Evolutionary conservation across 2,113 vertebrate genomes (phyloP).

Genomic region (Dromiciops gliroides): DNA sequence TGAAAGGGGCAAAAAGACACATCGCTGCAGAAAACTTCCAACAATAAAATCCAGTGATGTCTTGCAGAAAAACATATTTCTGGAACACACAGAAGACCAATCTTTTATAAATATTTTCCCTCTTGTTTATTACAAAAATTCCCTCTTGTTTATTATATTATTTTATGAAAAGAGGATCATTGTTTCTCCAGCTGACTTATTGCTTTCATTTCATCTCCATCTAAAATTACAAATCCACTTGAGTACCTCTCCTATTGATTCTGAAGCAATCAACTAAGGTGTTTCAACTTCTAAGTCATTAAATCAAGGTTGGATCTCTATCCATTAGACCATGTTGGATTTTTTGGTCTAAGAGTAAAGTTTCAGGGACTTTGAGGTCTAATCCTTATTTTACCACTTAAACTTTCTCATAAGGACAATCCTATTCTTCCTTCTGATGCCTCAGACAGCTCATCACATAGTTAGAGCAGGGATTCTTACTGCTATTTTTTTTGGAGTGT

Average conservation of each 20-base stretch:
- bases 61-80: not conserved
- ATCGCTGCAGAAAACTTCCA: not conserved
- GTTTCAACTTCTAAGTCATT: not conserved
- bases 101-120: not conserved
- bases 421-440: not conserved
- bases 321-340: not conserved
- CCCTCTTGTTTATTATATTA: too few species aligned
- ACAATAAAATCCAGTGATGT: not conserved
- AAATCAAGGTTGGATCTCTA: not conserved
- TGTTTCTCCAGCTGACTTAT: not conserved
- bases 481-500: not conserved
- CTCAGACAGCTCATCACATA: not conserved
- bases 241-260: not conserved
- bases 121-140: not conserved
- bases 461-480: not conserved
- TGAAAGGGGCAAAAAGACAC: not conserved
- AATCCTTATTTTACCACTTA: not conserved
- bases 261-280: not conserved
- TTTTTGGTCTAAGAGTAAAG: not conserved
- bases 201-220: not conserved
- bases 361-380: not conserved
- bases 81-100: not conserved
- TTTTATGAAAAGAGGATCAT: too few species aligned
- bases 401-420: not conserved
- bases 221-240: not conserved